phyloP scores from a whole-genome alignment of 2,888 invertebrate species.

The Digitonthophagus gazella region DNA sequence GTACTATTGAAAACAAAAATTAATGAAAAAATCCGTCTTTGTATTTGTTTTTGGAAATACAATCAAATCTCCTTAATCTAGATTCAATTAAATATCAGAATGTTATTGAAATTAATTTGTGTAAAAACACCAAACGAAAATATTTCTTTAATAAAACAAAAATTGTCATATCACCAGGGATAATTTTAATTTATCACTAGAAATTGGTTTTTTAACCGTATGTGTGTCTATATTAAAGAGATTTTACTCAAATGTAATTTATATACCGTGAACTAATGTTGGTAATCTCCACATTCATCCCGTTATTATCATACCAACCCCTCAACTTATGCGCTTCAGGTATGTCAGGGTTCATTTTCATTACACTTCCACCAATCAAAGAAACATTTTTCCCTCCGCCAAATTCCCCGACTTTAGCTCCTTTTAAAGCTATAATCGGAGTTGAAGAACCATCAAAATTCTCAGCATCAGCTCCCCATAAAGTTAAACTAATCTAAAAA shows the following conservation, averaged over 20 bases:
- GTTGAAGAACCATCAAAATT: constrained; percentile 73
- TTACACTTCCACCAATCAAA: constrained; percentile 47
- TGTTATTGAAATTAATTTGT: too few species aligned
- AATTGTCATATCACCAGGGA: too few species aligned
- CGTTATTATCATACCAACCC: constrained; percentile 89
- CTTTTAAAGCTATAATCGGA: constrained; percentile 85
- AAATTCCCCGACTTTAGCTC: constrained; percentile 82
- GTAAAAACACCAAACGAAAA: too few species aligned
- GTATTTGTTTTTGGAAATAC: too few species aligned
- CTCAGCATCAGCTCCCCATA: constrained; percentile 91
- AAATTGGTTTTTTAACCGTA: neutral
- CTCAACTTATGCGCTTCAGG: constrained; percentile 80
- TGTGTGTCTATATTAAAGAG: neutral
- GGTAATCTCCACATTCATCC: constrained; percentile 60
- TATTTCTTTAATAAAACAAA: too few species aligned
- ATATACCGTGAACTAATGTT: constrained; percentile 64
- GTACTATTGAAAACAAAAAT: constrained; percentile 25
- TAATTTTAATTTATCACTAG: too few species aligned
- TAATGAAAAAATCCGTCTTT: too few species aligned
- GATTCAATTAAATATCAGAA: too few species aligned
- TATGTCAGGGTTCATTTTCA: constrained; percentile 86
- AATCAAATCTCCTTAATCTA: too few species aligned
- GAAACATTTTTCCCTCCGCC: constrained; percentile 75
- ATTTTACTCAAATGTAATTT: constrained; percentile 15
- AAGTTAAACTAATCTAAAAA: constrained; percentile 68